Conservation (phyloP, 2,113 vertebrate species). For the Calyptomena viridis region DNA sequence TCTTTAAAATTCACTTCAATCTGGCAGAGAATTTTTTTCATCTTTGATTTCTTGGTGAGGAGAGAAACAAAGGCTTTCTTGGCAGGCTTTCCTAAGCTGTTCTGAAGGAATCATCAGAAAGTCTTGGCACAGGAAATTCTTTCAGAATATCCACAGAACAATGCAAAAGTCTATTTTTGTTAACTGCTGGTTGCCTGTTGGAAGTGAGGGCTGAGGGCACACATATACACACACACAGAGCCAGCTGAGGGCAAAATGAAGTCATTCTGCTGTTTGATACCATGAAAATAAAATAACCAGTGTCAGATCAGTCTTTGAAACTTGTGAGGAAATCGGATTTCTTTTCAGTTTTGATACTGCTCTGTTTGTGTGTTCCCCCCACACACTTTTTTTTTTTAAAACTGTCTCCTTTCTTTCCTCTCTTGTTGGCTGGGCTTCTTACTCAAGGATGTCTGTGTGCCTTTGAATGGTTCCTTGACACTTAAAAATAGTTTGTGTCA, state of each 20-base stretch:
- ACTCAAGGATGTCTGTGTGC: not conserved
- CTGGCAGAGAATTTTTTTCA: not conserved
- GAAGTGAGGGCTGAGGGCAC: not conserved
- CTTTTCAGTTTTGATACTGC: not conserved
- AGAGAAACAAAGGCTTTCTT: conserved; percentile 27
- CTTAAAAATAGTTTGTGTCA: not conserved
- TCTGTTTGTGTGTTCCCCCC: not conserved
- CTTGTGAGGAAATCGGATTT: not conserved
- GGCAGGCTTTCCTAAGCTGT: not conserved
- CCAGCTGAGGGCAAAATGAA: not conserved
- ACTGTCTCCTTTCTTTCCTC: conserved; percentile 33
- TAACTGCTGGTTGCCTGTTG: conserved; percentile 3
- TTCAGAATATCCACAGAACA: conserved; percentile 45
- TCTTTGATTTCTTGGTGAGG: conserved; percentile 8
- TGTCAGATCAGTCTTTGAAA: not conserved
- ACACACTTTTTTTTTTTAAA: not conserved
- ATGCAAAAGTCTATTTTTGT: conserved; percentile 44
- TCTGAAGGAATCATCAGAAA: conserved; percentile 23
- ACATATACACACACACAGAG: not conserved
- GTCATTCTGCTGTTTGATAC: not conserved
- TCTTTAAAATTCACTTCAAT: not conserved
- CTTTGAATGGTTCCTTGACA: not conserved
- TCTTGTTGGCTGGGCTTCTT: not conserved
- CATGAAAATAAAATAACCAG: not conserved
- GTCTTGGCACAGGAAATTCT: conserved; percentile 50